Base-by-base conservation (phyloP, 2,888 invertebrate genomes). In the Dynastes maya region DNA sequence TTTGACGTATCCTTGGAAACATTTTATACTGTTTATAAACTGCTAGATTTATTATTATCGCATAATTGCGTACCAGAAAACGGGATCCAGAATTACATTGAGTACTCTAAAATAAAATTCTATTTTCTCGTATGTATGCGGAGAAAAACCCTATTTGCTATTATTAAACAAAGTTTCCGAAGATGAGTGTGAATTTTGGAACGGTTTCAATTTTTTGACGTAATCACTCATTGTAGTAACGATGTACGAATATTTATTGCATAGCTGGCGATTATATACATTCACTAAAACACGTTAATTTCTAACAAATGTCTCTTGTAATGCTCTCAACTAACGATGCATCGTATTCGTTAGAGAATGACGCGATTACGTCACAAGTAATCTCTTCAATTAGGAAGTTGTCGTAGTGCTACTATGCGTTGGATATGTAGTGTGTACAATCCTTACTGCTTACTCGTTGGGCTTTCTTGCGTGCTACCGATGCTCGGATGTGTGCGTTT, bases 101-200 rank as follows among this genome's bases (percentile, higher is more conserved):
- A 11, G n/a, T 68, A 68, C 29, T 51, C 29, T 29, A 22, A 68
- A 68, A 68, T 68, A 68, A 49, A 68, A 51, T 68, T 49, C 68
- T 68, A 68, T 68, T 68, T 68, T 49, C 68, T 29, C 27, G 51
- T 49, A 29, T 68, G 9, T 51, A 74, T 22, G 45, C 61, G 49
- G 16, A 45, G 45, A 61, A 74, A 74, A 74, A 40, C 61, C 61
- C 45, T 49, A 61, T 72, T 61, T 9, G 58, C 58, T 72, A 72
- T 74, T 74, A 74, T 74, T 74, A 74, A 61, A 61, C 40, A 74
- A 61, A 74, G 61, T 45, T 74, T 61, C 72, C 72, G 45, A 74
- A 74, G 72, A 74, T 74, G 72, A 74, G 45, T 45, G 40, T 61
- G 29, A 63, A 63, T 63, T 74, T 74, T 74, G 72, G 72, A 74